Conservation (phyloP, 2,888 invertebrate genomes). For the Alloplasta piceator region DNA sequence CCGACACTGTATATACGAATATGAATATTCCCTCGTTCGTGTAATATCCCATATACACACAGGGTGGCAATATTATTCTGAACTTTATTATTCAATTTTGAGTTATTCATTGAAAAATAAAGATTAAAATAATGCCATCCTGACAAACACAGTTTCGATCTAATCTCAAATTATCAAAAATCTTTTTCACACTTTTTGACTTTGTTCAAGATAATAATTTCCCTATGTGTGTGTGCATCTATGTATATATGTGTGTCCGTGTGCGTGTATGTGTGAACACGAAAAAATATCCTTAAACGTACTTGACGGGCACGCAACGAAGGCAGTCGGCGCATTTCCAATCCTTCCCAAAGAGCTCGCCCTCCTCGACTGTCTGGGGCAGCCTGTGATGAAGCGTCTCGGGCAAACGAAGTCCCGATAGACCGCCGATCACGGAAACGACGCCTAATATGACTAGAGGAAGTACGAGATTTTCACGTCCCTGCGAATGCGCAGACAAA, state of each 20-base stretch:
- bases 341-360: slow-evolving; percentile 93
- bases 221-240: too few species aligned
- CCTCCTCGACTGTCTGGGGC: slow-evolving; percentile 94
- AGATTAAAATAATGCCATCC: too few species aligned
- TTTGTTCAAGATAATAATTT: too few species aligned
- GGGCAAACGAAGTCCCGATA: slow-evolving; percentile 91
- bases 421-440: slow-evolving; percentile 91
- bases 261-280: neutral
- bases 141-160: too few species aligned
- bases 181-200: too few species aligned
- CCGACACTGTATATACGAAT: neutral
- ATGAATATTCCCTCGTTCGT: neutral
- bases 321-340: slow-evolving; percentile 91
- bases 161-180: too few species aligned
- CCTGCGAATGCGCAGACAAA: slow-evolving; percentile 84
- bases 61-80: too few species aligned
- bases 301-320: slow-evolving; percentile 89
- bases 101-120: neutral
- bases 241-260: too few species aligned
- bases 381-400: slow-evolving; percentile 93
- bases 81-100: neutral
- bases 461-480: slow-evolving; percentile 92
- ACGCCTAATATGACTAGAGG: slow-evolving; percentile 94
- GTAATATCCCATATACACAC: too few species aligned
- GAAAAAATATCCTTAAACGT: slow-evolving; percentile 66